Conservation (phyloP, 2,888 invertebrate genomes). For the Drosophila austrosaltans region DNA sequence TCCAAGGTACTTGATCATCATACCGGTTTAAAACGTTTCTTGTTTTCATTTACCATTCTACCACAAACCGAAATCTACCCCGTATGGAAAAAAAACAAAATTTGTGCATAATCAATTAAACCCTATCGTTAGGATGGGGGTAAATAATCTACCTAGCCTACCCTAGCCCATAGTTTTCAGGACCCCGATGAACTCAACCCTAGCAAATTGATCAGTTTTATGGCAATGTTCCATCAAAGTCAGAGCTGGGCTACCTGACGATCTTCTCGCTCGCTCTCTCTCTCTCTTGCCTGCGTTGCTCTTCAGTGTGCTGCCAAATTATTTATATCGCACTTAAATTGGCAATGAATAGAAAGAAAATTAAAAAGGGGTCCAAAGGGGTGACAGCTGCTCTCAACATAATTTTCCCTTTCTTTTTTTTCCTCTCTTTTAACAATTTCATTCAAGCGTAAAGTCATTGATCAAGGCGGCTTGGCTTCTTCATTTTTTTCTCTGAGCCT, state of each 20-base stretch:
- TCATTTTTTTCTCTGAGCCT: constrained; percentile 39
- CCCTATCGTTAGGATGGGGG: constrained; percentile 39
- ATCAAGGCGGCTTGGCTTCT: constrained; percentile 43
- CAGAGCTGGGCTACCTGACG: constrained; percentile 59
- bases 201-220: constrained; percentile 70
- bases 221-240: constrained; percentile 66
- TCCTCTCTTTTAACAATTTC: constrained; percentile 36
- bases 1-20: constrained; percentile 17
- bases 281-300: too few relatives aligned
- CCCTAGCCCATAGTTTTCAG: constrained; percentile 51
- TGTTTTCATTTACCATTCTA: constrained; percentile 9
- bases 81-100: constrained; percentile 33
- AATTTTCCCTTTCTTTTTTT: neutral
- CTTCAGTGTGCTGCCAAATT: constrained; percentile 59
- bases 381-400: constrained; percentile 67
- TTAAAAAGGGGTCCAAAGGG: constrained; percentile 49
- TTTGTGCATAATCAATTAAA: constrained; percentile 71
- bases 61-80: constrained; percentile 34
- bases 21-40: constrained; percentile 1
- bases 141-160: constrained; percentile 5
- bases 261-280: neutral
- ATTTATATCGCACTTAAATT: constrained; percentile 77
- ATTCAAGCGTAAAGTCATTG: constrained; percentile 62
- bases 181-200: constrained; percentile 67
- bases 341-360: constrained; percentile 73